phyloP scores from a whole-genome alignment of 2,888 invertebrate species.

The Acanthacorydalis orientalis region DNA sequence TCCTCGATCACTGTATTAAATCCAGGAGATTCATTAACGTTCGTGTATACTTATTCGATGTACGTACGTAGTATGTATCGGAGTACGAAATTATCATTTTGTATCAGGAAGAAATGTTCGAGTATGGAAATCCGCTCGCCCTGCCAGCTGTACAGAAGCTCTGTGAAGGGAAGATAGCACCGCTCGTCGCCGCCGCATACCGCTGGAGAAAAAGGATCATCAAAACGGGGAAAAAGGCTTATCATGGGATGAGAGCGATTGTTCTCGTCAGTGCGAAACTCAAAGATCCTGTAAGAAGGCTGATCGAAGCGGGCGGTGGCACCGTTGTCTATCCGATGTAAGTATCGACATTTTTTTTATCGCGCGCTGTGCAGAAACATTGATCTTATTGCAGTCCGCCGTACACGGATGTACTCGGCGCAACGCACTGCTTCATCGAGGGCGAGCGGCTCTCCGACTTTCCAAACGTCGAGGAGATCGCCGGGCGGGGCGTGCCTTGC shows the following conservation, averaged over 20 bases:
- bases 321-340: constrained; percentile 41
- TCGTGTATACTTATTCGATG: constrained; percentile 14
- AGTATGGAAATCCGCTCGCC: constrained; percentile 67
- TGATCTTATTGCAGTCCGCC: constrained; percentile 30
- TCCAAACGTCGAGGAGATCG: constrained; percentile 8
- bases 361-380: constrained; percentile 1
- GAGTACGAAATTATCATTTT: constrained; percentile 1
- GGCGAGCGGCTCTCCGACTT: constrained; percentile 19
- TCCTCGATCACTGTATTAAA: constrained; percentile 48
- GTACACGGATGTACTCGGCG: constrained; percentile 32
- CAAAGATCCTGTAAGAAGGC: constrained; percentile 42
- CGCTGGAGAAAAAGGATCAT: constrained; percentile 49
- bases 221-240: constrained; percentile 25
- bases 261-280: constrained; percentile 34
- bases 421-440: constrained; percentile 60
- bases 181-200: constrained; percentile 40
- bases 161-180: constrained; percentile 27
- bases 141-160: constrained; percentile 28
- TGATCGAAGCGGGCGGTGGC: constrained; percentile 67
- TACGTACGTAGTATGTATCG: not conserved
- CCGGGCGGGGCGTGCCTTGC: not conserved
- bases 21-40: constrained; percentile 47
- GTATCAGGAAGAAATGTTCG: constrained; percentile 59
- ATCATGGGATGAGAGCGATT: constrained; percentile 33
- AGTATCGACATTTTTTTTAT: constrained; percentile 15